A percentile compares a stretch with the other conserved stretches of the same genome.
Evolutionary conservation across 2,888 invertebrate species (phyloP).

Genomic region (Pogonocherus hispidulus): DNA sequence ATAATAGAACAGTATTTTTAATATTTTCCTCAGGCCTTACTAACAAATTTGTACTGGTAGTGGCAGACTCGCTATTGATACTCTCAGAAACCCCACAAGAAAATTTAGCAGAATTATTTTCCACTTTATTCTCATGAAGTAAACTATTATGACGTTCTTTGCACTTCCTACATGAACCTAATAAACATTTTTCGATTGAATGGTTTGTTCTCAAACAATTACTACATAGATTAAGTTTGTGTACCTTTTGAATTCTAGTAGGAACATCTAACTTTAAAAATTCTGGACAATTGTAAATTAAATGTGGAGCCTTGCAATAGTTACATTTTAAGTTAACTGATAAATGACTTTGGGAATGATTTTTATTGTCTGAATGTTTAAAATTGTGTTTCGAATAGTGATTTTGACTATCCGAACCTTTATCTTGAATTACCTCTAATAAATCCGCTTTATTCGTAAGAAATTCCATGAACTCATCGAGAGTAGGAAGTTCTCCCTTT

Average conservation of each 20-base stretch:
- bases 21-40: no score
- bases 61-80: no score
- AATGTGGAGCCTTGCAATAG: not conserved
- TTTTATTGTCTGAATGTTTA: not conserved
- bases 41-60: no score
- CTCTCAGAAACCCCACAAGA: no score
- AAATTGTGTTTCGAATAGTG: not conserved
- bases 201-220: not conserved
- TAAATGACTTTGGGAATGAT: not conserved
- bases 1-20: no score
- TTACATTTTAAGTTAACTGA: not conserved
- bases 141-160: not conserved
- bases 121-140: no score
- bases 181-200: not conserved
- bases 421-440: not conserved
- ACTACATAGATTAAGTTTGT: not conserved
- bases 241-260: not conserved
- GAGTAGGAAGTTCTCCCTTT: not conserved
- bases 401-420: not conserved
- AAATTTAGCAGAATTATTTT: no score
- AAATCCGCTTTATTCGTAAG: not conserved
- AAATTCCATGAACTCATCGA: not conserved
- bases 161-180: not conserved
- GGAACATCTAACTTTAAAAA: not conserved
- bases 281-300: not conserved